Percentiles rank a stretch among this genome's conserved stretches.
Conservation (phyloP, 1,140 invertebrate genomes). For the Lordiphosa mommai region DNA sequence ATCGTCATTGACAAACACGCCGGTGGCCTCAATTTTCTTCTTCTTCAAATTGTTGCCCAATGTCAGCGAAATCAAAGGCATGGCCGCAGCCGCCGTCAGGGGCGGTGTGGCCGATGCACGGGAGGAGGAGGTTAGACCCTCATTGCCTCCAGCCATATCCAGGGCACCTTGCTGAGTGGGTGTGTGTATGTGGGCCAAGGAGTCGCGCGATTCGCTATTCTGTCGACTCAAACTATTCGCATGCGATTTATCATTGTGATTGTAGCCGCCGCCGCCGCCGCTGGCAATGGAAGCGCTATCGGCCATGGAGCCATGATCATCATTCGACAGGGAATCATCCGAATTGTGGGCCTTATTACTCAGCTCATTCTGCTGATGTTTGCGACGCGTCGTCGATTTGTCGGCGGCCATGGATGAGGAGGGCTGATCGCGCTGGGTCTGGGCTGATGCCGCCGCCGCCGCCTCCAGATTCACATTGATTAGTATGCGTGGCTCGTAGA, state of each 20-base stretch:
- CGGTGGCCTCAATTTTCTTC: constrained; percentile 90
- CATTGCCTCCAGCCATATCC: constrained; percentile 14
- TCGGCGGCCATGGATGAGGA: constrained; percentile 1
- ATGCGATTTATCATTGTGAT: constrained; percentile 32
- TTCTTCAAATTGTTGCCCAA: constrained; percentile 81
- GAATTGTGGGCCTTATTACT: constrained; percentile 14
- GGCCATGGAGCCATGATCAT: constrained; percentile 51
- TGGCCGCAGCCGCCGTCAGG: constrained; percentile 28
- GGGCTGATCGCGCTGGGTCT: background rate
- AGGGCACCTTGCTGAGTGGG: constrained; percentile 49
- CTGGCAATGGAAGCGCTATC: constrained; percentile 65
- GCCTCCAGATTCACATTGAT: constrained; percentile 83
- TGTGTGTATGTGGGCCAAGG: constrained; percentile 49
- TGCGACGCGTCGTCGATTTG: constrained; percentile 12
- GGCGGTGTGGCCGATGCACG: constrained; percentile 62
- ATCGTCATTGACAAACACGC: constrained; percentile 95
- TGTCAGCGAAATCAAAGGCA: constrained; percentile 68
- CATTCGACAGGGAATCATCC: constrained; percentile 68
- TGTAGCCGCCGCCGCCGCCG: constrained; percentile 35
- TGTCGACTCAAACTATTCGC: constrained; percentile 52
- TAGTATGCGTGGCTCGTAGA: constrained; percentile 89
- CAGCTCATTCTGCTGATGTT: constrained; percentile 22
- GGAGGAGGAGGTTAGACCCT: background rate
- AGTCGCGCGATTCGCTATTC: constrained; percentile 72
- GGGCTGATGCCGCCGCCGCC: background rate